Conservation (phyloP, 1,140 invertebrate species). For the Euglossa dilemma region DNA sequence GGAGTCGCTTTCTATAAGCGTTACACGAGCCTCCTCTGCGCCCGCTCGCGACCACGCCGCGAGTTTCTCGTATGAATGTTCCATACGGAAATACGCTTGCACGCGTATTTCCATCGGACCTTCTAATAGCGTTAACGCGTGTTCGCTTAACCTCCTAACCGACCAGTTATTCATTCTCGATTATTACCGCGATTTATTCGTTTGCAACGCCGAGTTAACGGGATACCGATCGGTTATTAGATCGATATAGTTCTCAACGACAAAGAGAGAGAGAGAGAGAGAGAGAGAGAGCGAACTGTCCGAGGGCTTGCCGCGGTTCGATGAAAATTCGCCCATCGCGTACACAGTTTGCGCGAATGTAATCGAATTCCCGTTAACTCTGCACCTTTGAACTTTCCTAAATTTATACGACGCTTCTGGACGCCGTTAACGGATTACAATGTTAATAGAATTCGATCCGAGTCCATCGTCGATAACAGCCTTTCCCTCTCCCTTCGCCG, state of each 20-base stretch:
- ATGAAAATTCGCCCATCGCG: not conserved
- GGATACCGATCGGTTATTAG: not conserved
- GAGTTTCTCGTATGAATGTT: not conserved
- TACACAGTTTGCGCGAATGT: not conserved
- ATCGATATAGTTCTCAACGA: not conserved
- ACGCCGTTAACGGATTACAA: conserved; percentile 7
- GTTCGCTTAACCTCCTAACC: not conserved
- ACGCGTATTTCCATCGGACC: too few species aligned
- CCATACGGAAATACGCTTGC: not conserved
- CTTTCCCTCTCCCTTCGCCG: not conserved
- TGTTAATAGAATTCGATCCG: conserved; percentile 28
- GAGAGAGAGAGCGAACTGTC: not conserved
- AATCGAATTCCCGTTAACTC: not conserved
- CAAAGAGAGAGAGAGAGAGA: too few species aligned
- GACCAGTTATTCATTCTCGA: conserved; percentile 1
- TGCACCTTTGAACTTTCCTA: conserved; percentile 5
- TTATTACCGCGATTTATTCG: not conserved
- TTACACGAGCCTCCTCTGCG: not conserved
- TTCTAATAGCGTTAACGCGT: not conserved
- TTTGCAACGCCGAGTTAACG: too few species aligned
- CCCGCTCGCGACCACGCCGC: not conserved
- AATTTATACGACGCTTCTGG: not conserved
- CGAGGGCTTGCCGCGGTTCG: not conserved
- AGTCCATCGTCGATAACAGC: not conserved
- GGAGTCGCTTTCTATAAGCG: not conserved